Evolutionary conservation across 2,888 invertebrate genomes (phyloP), one percentile per base, ranked within the genome.

Genomic region (Drosophila suboccidentalis): DNA sequence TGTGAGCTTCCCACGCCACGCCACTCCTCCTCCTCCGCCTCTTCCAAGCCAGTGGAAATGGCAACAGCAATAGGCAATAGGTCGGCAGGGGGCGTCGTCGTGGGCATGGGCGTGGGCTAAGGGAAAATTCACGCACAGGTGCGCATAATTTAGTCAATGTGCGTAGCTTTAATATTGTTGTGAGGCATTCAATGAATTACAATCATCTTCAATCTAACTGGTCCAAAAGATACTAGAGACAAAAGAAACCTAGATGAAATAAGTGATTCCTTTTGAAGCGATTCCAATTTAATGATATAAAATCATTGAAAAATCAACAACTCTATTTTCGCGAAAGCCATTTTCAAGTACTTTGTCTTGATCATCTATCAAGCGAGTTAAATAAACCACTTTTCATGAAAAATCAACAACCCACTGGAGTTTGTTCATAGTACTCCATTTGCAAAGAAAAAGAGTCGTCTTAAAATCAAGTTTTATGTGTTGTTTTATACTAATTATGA

Each of bases 81-180:
- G 57, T 55, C 62, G 29, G 0, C 13, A 11, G 32, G 3, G 32
- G 32, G 32, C 32, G 32, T 32, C 3, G 10, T 2, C 51, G 43
- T 43, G 17, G n/a, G 10, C 43, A 4, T 4, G 11, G 39, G 9
- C 22, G 57, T 49, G 53, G 58, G 64, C 49, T 46, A 39, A 36
- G 13, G n/a, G 8, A 26, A 9, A 9, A 39, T n/a, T 41, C 51
- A 50, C 46, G 47, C 49, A 49, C 69, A 73, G 43, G 46, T 60
- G 55, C 60, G 55, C 71, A 82, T 80, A 82, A 79, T 71, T 66
- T 53, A 53, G 34, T n/a, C 44, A 29, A 19, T 34, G 22, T 38
- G 66, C 19, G 34, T 57, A 66, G 64, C 58, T 60, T 71, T 51
- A 67, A 78, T 57, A 68, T 75, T 63, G 58, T 71, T 75, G 67